Percentiles rank a stretch among this genome's conserved stretches.
Evolutionary conservation across 2,113 vertebrate genomes (phyloP).

Genomic region (Emydura subglobosa): DNA sequence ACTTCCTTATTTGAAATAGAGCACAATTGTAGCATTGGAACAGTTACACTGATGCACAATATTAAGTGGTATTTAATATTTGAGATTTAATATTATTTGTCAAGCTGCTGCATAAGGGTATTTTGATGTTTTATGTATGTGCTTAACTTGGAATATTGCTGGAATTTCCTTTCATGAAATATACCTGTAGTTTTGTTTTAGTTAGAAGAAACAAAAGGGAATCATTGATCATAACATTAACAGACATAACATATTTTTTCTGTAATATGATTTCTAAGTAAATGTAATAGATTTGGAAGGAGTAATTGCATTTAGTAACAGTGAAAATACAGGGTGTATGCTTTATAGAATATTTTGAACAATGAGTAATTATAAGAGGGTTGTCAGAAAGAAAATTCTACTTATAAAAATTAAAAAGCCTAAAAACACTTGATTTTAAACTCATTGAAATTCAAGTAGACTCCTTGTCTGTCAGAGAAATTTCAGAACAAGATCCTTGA

Average conservation of each 20-base stretch:
- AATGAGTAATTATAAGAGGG: neutral
- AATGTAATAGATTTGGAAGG: neutral
- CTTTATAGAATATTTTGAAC: neutral
- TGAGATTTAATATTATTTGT: neutral
- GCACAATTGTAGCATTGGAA: neutral
- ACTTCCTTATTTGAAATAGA: neutral
- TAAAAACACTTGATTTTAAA: conserved; percentile 56
- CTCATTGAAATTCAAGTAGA: conserved; percentile 69
- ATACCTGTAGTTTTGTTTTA: neutral
- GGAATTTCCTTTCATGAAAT: neutral
- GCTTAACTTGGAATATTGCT: neutral
- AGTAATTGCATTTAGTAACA: neutral
- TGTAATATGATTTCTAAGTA: neutral
- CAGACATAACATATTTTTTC: neutral
- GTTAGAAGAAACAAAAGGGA: neutral
- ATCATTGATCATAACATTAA: neutral
- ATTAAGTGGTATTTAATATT: neutral
- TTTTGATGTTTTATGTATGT: neutral
- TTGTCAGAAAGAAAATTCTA: conserved; percentile 31
- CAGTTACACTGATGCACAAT: neutral
- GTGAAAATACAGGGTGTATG: neutral
- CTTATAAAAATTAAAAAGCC: conserved; percentile 36
- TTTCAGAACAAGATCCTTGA: conserved; percentile 34
- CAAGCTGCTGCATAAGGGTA: neutral
- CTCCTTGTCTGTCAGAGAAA: conserved; percentile 54